These are phyloP conservation scores for Tupiocoris notatus DNA, from an alignment of 2,888 invertebrate genomes.

Conservation along the genomic window DNA sequence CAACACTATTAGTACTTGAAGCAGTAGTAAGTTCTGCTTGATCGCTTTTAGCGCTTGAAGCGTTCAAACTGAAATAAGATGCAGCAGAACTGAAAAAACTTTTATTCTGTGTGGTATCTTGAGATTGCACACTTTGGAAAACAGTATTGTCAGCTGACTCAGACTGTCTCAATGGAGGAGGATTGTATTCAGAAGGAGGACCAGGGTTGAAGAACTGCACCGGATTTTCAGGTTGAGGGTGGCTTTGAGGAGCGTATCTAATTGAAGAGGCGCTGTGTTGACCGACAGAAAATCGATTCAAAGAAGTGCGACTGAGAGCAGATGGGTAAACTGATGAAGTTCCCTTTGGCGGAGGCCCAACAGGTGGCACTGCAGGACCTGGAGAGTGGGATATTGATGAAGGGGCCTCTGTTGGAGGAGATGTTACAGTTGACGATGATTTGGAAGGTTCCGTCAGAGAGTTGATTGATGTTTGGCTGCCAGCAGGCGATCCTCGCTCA, in stretches of 20 bases:
- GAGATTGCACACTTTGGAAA: neutral
- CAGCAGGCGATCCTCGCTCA: conserved; percentile 12
- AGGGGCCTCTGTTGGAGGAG: conserved; percentile 1
- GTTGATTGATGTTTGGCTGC: neutral
- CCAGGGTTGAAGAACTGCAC: conserved; percentile 20
- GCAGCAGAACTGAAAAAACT: conserved; percentile 17
- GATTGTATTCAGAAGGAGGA: conserved; percentile 8
- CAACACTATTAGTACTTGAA: no score
- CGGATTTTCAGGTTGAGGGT: neutral
- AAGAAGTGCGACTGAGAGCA: conserved; percentile 11
- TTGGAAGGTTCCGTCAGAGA: neutral
- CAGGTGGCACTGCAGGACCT: conserved; percentile 21
- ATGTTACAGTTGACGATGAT: neutral
- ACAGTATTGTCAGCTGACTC: no score
- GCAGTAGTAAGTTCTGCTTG: neutral
- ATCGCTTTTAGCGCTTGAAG: neutral
- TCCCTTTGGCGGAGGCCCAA: conserved; percentile 26
- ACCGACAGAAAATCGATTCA: neutral
- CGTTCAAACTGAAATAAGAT: conserved; percentile 11
- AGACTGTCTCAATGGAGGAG: conserved; percentile 9
- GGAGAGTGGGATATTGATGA: conserved; percentile 7
- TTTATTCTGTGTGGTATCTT: neutral
- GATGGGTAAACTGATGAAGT: conserved; percentile 23
- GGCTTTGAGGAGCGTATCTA: conserved; percentile 1
- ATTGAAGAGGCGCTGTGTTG: conserved; percentile 20